Conservation (phyloP, 2,113 vertebrate genomes). For the Leucopsar rothschildi region DNA sequence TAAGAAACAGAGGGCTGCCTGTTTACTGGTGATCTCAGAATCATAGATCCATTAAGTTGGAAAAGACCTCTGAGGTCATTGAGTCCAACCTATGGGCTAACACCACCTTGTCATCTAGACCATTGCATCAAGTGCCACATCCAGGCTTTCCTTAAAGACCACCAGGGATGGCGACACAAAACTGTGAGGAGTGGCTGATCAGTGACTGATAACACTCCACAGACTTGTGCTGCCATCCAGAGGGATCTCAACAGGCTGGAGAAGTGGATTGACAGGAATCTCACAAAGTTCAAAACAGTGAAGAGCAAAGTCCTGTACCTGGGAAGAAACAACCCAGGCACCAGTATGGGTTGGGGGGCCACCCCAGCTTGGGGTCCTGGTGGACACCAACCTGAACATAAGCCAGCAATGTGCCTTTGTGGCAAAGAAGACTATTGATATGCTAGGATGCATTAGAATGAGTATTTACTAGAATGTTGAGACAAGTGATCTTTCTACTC, state of each 20-base stretch:
- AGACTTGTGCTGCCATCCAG: not conserved
- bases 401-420: not conserved
- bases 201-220: not conserved
- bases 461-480: not conserved
- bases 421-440: not conserved
- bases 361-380: not conserved
- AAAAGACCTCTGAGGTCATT: not conserved
- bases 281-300: not conserved
- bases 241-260: not conserved
- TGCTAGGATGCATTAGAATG: not conserved
- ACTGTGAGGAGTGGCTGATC: not conserved
- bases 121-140: not conserved
- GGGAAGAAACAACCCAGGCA: not conserved
- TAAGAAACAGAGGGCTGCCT: not conserved
- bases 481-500: not conserved
- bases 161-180: rapidly evolving
- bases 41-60: not conserved
- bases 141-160: not conserved
- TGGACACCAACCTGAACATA: not conserved
- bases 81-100: not conserved
- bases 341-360: not conserved
- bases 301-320: not conserved
- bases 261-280: not conserved
- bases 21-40: not conserved
- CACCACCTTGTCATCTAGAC: not conserved